Evolutionary conservation across 2,888 invertebrate genomes (phyloP), one percentile per base, ranked within the genome.

Genomic region (Linyphia triangularis): DNA sequence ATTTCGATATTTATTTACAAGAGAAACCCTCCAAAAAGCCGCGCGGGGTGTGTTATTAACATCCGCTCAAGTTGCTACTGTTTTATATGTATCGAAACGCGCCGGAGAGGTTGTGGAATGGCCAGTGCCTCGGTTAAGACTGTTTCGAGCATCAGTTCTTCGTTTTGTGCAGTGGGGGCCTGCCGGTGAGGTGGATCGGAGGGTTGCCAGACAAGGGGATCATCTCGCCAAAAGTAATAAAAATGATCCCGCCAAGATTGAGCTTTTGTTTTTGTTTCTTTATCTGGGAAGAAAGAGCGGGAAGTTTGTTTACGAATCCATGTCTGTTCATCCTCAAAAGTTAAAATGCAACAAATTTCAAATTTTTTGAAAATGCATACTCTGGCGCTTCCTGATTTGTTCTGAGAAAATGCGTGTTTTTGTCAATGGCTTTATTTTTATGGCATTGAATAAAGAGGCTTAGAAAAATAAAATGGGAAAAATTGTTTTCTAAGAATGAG

Each of bases 161-260:
- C n/a, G 33, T 9, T 51, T 51, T 51, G 51, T 13, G n/a, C n/a
- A 33, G 69, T 59, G 19, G 81, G n/a, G 24, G 77, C 37, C 57
- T 26, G 65, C 43, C 65, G 73, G 83, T 30, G 33, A 43, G 83
- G 43, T 51, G 83, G 65, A 73, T 69, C 19, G 61, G 30, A 51
- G 82, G 82, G 82, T 82, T 82, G 82, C 82, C 82, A 72, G 5
- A 65, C 22, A 28, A 16, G 57, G 26, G 61, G 26, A 28, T 26
- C 37, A 40, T n/a, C 69, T 61, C 82, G 82, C 82, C 82, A 82
- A 82, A 59, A 65, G 28, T 59, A 61, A 61, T 19, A 61, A 72
- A 59, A n/a, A 37, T 75, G 3, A n/a, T 1, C 19, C 6, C 75
- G 75, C 75, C 75, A 75, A 75, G 24, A 57, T 22, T n/a, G n/a